A percentile compares a stretch with the other conserved stretches of the same genome.
Conservation (phyloP, 30 jellyfish, hydroid and myxozoan species). For the Euphysa ruthae region DNA sequence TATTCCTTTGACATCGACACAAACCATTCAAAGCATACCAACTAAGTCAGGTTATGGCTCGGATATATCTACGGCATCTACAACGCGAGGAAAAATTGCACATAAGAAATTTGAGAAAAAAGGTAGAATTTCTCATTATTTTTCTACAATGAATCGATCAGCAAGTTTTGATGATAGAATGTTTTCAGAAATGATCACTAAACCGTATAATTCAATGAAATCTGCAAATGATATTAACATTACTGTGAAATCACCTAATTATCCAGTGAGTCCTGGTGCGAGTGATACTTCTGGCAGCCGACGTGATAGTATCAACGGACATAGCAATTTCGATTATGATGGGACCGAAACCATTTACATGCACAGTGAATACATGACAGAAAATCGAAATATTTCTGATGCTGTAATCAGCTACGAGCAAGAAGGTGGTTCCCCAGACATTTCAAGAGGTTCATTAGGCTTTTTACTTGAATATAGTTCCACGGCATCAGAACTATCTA, state of each 20-base stretch:
- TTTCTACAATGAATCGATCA: slow-evolving; percentile 29
- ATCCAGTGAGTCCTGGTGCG: background rate
- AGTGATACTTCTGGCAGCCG: slow-evolving; percentile 57
- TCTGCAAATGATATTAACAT: background rate
- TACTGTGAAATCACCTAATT: slow-evolving; percentile 31
- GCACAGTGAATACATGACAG: background rate
- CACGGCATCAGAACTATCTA: slow-evolving; percentile 42
- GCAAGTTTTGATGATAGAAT: slow-evolving; percentile 38
- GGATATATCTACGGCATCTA: background rate
- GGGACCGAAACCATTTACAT: slow-evolving; percentile 37
- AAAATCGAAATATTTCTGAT: slow-evolving; percentile 20
- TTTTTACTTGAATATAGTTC: slow-evolving; percentile 50
- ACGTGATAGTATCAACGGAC: slow-evolving; percentile 34
- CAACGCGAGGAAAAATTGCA: slow-evolving; percentile 5
- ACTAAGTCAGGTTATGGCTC: background rate
- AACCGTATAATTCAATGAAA: background rate
- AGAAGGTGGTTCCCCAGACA: slow-evolving; percentile 7
- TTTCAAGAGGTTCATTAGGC: slow-evolving; percentile 41
- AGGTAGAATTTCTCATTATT: slow-evolving; percentile 33
- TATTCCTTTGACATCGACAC: slow-evolving; percentile 20
- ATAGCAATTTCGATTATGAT: slow-evolving; percentile 24
- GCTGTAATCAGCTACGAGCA: slow-evolving; percentile 71
- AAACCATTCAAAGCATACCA: background rate
- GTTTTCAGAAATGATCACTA: background rate
- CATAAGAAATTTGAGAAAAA: slow-evolving; percentile 22